Base-by-base conservation (phyloP, 2,113 vertebrate genomes). In the Artemisiospiza belli region DNA sequence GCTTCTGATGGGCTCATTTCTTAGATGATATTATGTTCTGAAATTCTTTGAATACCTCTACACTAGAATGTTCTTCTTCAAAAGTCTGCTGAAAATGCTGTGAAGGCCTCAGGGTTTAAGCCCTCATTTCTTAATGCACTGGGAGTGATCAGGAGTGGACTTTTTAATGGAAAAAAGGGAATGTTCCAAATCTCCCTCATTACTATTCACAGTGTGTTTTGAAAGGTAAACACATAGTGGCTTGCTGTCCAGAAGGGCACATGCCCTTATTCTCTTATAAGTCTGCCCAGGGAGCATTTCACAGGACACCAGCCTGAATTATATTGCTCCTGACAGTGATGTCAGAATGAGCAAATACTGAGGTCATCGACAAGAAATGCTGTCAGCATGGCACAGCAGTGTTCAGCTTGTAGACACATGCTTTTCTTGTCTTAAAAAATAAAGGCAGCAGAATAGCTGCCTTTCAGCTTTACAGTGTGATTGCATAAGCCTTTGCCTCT, bases 291-390 rank as follows among this genome's bases (percentile, higher is more conserved):
- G 24, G 41, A 91, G 16, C 30, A 51, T 69, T 92, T 86, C 76
- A 87, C 43, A 87, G 73, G 68, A 75, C 67, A 89, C 58, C 28
- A 58, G 33, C 33, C 82, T 90, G 84, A 97, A 90, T 76, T 85
- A 64, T 54, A 84, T 55, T 84, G 35, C 12, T 90, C 17, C 57
- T 95, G 73, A 49, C 80, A 93, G 78, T 93, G 91, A 96, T 81
- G 95, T 92, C 81, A 95, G 78, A 77, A 91, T 86, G 46, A 90
- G 27, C 49, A 94, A 96, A 79, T 59, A 54, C 35, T 94, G 80
- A 95, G 47, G 28, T 83, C 74, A 89, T 62, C 30, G 10, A 31
- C 54, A 66, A 86, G 73, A 83, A 96, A 68, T 14, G 33, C 58
- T 90, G 73, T 49, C 49, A 68, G 37, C 33, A 9, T 27, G 21